Conservation (phyloP, 2,888 invertebrate species). For the Nemoura dubitans region DNA sequence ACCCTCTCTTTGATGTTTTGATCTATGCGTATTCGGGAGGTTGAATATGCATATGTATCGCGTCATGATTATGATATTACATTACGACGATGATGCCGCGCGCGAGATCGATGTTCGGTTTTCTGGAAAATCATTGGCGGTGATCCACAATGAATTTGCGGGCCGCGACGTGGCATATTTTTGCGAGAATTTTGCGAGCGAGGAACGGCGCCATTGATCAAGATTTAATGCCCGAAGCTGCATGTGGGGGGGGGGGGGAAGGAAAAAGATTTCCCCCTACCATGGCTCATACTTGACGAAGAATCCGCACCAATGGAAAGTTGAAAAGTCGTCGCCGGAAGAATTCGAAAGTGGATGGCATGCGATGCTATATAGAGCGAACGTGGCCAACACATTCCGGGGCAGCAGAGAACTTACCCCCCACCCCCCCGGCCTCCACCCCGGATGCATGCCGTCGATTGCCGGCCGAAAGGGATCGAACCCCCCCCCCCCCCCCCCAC, state of each 20-base stretch:
- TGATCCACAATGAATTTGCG: too few relatives aligned
- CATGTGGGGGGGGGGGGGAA: too few relatives aligned
- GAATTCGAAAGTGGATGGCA: too few relatives aligned
- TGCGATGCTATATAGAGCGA: too few relatives aligned
- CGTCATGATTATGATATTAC: constrained; percentile 42
- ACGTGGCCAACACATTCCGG: too few relatives aligned
- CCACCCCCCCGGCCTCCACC: too few relatives aligned
- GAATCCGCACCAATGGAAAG: neutral
- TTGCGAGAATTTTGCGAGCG: too few relatives aligned
- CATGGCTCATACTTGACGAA: neutral
- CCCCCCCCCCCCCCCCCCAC: neutral
- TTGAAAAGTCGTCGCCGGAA: neutral
- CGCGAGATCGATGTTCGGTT: constrained; percentile 1
- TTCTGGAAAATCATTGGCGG: too few relatives aligned
- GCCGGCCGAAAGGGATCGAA: neutral
- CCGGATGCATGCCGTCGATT: too few relatives aligned
- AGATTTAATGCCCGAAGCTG: neutral
- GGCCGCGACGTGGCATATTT: too few relatives aligned
- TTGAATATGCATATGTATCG: constrained; percentile 20
- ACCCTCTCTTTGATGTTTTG: constrained; percentile 49
- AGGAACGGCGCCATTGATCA: neutral
- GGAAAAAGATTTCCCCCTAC: neutral
- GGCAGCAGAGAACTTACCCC: too few relatives aligned
- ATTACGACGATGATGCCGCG: neutral
- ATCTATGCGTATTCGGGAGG: constrained; percentile 39